These are phyloP conservation scores for Guaruba guarouba DNA, from an alignment of 2,113 vertebrate species.

Conservation along the genomic window DNA sequence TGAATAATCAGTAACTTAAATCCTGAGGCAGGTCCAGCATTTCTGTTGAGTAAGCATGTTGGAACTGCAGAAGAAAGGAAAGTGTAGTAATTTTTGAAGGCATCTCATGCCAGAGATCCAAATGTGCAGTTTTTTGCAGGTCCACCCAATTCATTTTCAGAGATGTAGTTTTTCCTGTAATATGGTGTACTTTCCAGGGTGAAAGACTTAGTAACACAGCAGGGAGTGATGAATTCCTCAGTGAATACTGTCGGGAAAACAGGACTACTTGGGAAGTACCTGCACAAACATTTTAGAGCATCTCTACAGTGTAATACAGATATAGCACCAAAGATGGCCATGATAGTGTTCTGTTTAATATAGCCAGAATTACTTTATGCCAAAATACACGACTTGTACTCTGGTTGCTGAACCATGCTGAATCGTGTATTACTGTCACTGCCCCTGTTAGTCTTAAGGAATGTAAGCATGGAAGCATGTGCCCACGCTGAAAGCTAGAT, in stretches of 20 bases:
- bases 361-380: not conserved
- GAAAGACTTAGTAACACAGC: not conserved
- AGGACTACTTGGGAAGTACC: accelerated
- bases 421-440: not conserved
- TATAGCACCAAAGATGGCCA: not conserved
- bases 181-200: not conserved
- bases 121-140: not conserved
- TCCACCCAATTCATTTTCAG: not conserved
- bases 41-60: not conserved
- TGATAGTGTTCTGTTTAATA: not conserved
- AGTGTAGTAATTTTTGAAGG: not conserved
- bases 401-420: not conserved
- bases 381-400: not conserved
- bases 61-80: not conserved
- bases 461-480: accelerated
- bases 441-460: not conserved
- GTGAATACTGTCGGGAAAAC: not conserved
- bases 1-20: not conserved
- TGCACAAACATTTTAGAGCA: not conserved
- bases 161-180: not conserved
- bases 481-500: accelerated
- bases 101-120: not conserved
- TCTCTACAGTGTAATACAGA: not conserved
- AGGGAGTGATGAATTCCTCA: not conserved
- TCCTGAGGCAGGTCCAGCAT: not conserved